Evolutionary conservation across 2,888 invertebrate genomes (phyloP).

Genomic region (Agrochola lychnidis): DNA sequence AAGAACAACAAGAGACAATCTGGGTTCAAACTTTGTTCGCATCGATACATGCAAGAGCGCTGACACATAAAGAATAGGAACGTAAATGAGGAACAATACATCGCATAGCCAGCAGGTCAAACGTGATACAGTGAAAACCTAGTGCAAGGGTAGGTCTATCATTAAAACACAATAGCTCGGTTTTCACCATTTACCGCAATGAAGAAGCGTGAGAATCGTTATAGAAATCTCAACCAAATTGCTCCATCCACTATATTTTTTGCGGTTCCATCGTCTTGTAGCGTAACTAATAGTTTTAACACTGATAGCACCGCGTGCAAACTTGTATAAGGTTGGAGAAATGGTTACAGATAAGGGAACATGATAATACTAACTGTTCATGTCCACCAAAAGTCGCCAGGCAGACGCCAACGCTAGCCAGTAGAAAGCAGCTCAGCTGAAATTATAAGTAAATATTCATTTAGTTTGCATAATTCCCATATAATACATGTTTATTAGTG

Average conservation of each 20-base stretch:
- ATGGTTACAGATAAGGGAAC: slow-evolving; percentile 63
- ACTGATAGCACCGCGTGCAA: slow-evolving; percentile 54
- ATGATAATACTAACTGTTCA: slow-evolving; percentile 88
- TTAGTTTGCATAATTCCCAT: slow-evolving; percentile 47
- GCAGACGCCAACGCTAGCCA: slow-evolving; percentile 87
- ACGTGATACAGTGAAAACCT: slow-evolving; percentile 80
- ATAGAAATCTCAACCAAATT: slow-evolving; percentile 86
- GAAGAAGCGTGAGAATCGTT: slow-evolving; percentile 86
- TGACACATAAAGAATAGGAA: slow-evolving; percentile 48
- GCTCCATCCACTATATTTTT: slow-evolving; percentile 78
- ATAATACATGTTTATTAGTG: slow-evolving; percentile 27
- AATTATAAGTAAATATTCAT: slow-evolving; percentile 76
- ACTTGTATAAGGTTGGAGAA: slow-evolving; percentile 62
- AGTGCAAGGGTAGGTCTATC: slow-evolving; percentile 74
- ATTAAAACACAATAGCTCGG: slow-evolving; percentile 82
- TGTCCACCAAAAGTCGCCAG: slow-evolving; percentile 89
- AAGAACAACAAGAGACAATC: slow-evolving; percentile 16
- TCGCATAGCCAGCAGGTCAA: slow-evolving; percentile 81
- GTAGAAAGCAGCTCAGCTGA: slow-evolving; percentile 87
- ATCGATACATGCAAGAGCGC: slow-evolving; percentile 53
- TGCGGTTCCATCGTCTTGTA: slow-evolving; percentile 76
- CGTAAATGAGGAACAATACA: slow-evolving; percentile 68
- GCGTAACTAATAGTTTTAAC: slow-evolving; percentile 69
- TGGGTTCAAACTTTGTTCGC: slow-evolving; percentile 38
- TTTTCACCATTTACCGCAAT: slow-evolving; percentile 88